Evolutionary conservation across 2,888 invertebrate genomes (phyloP).

Genomic region (Trissonchulus latispiculum): DNA sequence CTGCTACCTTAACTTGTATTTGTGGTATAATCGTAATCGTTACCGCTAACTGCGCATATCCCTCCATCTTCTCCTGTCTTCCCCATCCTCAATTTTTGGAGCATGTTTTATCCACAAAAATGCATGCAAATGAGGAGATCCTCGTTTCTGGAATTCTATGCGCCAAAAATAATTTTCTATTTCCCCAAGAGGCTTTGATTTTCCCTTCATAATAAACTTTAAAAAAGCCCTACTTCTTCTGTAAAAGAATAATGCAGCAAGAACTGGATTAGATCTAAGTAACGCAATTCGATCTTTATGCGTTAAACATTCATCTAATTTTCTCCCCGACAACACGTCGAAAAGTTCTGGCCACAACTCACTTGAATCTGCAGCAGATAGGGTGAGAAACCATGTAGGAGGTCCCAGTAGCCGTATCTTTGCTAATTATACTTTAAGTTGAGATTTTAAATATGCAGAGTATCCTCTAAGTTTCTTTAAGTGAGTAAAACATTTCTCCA

Average conservation of each 20-base stretch:
- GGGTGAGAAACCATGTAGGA: slow-evolving; percentile 3
- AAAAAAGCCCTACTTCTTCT: neutral
- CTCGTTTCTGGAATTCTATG: neutral
- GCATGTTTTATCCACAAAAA: neutral
- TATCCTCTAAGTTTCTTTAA: neutral
- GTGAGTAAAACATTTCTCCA: neutral
- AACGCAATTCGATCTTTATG: neutral
- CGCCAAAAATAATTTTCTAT: neutral
- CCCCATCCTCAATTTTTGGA: neutral
- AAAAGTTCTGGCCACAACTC: slow-evolving; percentile 1
- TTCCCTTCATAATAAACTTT: neutral
- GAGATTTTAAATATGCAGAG: neutral
- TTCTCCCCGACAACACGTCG: too few relatives aligned
- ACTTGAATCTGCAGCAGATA: slow-evolving; percentile 7
- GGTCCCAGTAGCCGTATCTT: neutral
- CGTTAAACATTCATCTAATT: too few relatives aligned
- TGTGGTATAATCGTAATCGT: too few relatives aligned
- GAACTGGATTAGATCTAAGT: neutral
- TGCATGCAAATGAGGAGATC: neutral
- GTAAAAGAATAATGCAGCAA: neutral
- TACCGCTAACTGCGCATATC: too few relatives aligned
- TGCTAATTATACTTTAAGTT: neutral
- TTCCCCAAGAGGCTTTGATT: neutral
- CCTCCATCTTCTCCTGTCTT: too few relatives aligned
- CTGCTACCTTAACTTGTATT: too few relatives aligned